Evolutionary conservation across 2,888 invertebrate genomes (phyloP), one percentile per base, ranked within the genome.

Genomic region (Drosophila sordidula): DNA sequence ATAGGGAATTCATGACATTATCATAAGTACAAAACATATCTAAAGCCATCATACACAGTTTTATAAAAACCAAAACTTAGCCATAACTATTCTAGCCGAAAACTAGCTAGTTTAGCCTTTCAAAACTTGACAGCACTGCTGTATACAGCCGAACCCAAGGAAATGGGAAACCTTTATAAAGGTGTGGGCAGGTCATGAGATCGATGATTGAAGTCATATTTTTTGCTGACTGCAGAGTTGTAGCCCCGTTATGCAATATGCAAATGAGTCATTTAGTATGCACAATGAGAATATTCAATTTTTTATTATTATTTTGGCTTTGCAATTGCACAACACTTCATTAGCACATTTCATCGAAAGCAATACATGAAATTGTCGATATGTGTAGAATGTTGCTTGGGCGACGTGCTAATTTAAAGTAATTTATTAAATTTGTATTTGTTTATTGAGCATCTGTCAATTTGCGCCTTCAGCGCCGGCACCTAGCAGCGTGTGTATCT

Each of bases 131-230:
- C 52, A 52, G n/a, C 52, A 32, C 41, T 42, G 18, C 4, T 32
- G 0, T 11, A 44, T 18, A 29, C 29, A 32, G 29, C 26, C 36
- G 22, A 54, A 50, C 32, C 72, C 67, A 56, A 54, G 42, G 22
- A 38, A 59, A 41, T 34, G 58, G 52, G 50, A 32, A 42, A 50
- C 38, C 18, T 45, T 41, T 44, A 36, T 32, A 56, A 22, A 65
- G 70, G 86, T 83, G 83, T 87, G 71, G 83, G 86, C 66, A 59
- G 54, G 46, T 47, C 79, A 62, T 58, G 61, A 68, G 73, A 64
- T 67, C 47, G 50, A 62, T 67, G 83, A 85, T 85, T 76, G 88
- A 72, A 85, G 75, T 63, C 73, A 78, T 78, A 81, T 75, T 87
- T 84, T 34, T 22, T 68, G 62, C 26, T 46, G 41, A 45, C 42